Base-by-base conservation (phyloP, 2,888 invertebrate genomes). In the Nomada flava region DNA sequence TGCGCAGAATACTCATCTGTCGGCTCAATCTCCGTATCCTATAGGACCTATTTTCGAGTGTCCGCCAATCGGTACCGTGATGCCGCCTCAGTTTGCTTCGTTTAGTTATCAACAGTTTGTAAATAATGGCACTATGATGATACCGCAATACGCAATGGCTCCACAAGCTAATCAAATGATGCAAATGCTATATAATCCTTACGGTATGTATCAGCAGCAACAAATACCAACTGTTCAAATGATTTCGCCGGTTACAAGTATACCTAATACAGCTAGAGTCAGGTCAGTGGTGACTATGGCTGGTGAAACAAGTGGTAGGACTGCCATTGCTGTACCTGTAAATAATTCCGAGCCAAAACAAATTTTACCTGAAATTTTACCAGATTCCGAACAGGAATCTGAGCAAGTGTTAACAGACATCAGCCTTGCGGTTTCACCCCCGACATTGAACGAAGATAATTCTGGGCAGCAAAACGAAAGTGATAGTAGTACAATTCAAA, bases 31-130 rank as follows among this genome's bases (percentile, higher is more conserved):
- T 57, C 91, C 92, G 18, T 92, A 92, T 82, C 93, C 93, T 18
- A 91, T 93, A 71, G 92, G 92, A 62, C 92, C 93, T 11, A 90
- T 93, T 26, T 93, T 92, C 52, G 94, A 94, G 82, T 93, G 93
- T 85, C 93, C 93, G 23, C 93, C 93, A 5, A 91, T 93, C 47
- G 91, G 90, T 78, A 89, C 92, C n/a, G 91, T 92, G 90, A 93
- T 92, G 90, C 92, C 92, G n/a, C 93, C 93, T 18, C 93, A 94
- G 76, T 94, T 93, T 52, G 91, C 93, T 36, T 94, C 95, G 5
- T 95, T 95, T 86, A 95, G 95, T 86, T 95, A 95, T 89, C 95
- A 95, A 85, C 95, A 95, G 83, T 95, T 95, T 87, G 95, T 95
- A 92, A 95, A 95, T 85, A 95, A 94, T 90, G 94, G 94, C 67